phyloP scores from a whole-genome alignment of 35 echinoderm and acorn worm species.

The Chiridota heheva region DNA sequence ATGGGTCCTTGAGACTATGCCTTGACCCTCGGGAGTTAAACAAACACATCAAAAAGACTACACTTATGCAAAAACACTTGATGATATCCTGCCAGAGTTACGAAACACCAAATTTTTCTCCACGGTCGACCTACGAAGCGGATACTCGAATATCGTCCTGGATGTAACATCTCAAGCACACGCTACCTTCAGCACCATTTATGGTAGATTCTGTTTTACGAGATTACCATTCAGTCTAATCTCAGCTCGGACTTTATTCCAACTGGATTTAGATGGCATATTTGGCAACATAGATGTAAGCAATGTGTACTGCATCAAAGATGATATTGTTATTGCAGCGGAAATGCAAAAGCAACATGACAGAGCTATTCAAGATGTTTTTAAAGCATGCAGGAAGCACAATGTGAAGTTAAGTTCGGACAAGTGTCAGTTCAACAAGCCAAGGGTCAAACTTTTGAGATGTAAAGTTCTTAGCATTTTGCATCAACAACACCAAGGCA shows the following conservation, averaged over 20 bases:
- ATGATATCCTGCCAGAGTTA: constrained; percentile 37
- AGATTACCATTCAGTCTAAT: constrained; percentile 39
- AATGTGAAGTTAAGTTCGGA: constrained; percentile 39
- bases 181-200: constrained; percentile 36
- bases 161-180: constrained; percentile 11
- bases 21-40: constrained; percentile 45
- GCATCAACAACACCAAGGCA: constrained; percentile 30
- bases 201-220: constrained; percentile 41
- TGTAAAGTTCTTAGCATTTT: neutral
- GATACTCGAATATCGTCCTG: constrained; percentile 36
- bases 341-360: constrained; percentile 39
- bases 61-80: constrained; percentile 45
- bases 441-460: constrained; percentile 28
- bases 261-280: constrained; percentile 37
- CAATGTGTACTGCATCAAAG: constrained; percentile 45
- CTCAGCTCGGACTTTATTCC: constrained; percentile 38
- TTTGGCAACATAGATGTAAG: constrained; percentile 15
- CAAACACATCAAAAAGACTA: constrained; percentile 37
- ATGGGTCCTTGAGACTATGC: constrained; percentile 42
- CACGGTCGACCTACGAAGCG: constrained; percentile 13
- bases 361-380: constrained; percentile 20
- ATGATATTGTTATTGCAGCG: constrained; percentile 49
- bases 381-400: constrained; percentile 11
- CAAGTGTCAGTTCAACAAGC: constrained; percentile 37
- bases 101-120: constrained; percentile 26